phyloP scores from a whole-genome alignment of 2,888 invertebrate species.

The Latrodectus elegans region DNA sequence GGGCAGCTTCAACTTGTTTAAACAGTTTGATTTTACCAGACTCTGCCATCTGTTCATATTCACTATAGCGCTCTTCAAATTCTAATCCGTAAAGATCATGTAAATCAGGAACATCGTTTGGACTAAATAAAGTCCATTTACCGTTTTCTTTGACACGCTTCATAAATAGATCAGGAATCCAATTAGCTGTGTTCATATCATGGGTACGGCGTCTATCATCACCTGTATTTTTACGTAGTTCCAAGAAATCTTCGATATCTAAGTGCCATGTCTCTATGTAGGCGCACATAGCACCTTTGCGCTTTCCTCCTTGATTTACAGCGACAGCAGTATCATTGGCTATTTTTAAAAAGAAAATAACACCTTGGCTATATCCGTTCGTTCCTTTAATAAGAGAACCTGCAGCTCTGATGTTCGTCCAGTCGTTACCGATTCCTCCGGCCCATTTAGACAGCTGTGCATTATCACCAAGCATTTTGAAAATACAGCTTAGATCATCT shows the following conservation, averaged over 20 bases:
- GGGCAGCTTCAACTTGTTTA: no score
- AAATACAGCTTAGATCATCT: not conserved
- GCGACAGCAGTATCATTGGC: not conserved
- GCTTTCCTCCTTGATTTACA: slow-evolving; percentile 2
- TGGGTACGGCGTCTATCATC: not conserved
- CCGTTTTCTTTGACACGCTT: not conserved
- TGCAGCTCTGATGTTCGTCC: not conserved
- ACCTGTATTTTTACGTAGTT: not conserved
- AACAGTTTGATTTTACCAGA: no score
- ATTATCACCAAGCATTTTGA: not conserved
- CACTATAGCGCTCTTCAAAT: no score
- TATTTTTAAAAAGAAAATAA: not conserved
- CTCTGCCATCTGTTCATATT: no score
- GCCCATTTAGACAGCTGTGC: not conserved
- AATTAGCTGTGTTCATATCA: not conserved
- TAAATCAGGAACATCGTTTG: not conserved
- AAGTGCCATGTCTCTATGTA: not conserved
- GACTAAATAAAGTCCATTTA: not conserved
- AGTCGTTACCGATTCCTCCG: not conserved
- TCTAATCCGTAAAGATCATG: no score
- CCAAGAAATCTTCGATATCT: not conserved
- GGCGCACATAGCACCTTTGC: not conserved
- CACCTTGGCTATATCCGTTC: not conserved
- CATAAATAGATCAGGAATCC: not conserved
- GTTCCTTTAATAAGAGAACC: not conserved